Evolutionary conservation across 2,113 vertebrate species (phyloP).

Genomic region (Tragelaphus buxtoni): DNA sequence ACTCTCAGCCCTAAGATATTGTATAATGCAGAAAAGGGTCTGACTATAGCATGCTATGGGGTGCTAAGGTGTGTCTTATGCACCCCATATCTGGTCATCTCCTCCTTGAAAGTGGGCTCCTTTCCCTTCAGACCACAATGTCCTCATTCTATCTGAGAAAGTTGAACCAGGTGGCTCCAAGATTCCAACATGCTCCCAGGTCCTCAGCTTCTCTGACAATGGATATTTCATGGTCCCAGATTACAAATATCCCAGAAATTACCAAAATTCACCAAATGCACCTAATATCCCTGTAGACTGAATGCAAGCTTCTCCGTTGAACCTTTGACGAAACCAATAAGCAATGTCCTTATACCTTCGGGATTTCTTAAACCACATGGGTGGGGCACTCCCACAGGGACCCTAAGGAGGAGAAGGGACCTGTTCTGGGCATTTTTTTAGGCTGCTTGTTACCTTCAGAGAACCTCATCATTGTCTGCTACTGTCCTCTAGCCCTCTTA

Average conservation of each 20-base stretch:
- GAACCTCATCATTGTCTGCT: constrained; percentile 29
- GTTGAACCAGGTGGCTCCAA: neutral
- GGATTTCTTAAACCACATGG: neutral
- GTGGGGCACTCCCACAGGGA: neutral
- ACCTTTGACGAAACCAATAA: neutral
- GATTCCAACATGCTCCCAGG: neutral
- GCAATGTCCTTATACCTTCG: neutral
- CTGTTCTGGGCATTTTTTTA: neutral
- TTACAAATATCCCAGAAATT: neutral
- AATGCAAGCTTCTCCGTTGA: neutral
- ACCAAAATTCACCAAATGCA: neutral
- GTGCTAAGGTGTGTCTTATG: neutral
- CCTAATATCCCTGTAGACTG: neutral
- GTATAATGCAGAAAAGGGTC: neutral
- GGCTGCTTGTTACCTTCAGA: neutral
- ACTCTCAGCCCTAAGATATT: neutral
- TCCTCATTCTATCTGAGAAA: neutral
- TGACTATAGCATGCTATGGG: fast-evolving
- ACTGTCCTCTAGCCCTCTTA: neutral
- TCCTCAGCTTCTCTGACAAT: neutral
- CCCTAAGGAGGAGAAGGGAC: neutral
- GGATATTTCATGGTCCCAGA: neutral
- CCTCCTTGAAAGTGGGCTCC: neutral
- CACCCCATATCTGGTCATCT: fast-evolving
- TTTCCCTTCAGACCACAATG: neutral